Evolutionary conservation across 2,113 vertebrate species (phyloP), one percentile per base, ranked within the genome.

Genomic region (Triplophysa tibetana): DNA sequence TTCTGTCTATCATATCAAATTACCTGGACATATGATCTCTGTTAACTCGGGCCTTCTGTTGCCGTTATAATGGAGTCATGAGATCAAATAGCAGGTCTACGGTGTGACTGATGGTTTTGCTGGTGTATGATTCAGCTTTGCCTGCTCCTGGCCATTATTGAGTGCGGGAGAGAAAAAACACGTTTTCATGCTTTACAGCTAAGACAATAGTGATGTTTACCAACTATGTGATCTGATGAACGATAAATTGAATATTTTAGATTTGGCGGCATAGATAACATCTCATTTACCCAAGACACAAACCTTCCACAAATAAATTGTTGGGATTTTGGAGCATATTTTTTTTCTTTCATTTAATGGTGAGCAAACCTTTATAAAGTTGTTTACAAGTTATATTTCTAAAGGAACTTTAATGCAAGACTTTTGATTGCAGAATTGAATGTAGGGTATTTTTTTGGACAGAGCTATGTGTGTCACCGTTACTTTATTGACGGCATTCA

Each of bases 401-500:
- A 16, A 14, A 58, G 8, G 17, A 58, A 8, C 1, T n/a, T 17
- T 7, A n/a, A 5, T 19, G 17, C 4, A 56, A 56, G 16, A 8
- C 52, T 56, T 13, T 13, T 56, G 52, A 56, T 56, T 56, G 52
- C 17, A 19, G 17, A 56, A 5, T 56, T 6, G 8, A n/a, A 19
- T 58, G 54, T 7, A 3, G 0, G 10, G 9, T 17, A 54, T 1
- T 52, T 2, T 16, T 52, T 38, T 38, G 11, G 29, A 21, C 19
- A 8, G 13, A 56, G 9, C 26, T 29, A 58, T 56, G 54, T 8
- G 19, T 17, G 33, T 74, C 56, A 74, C 8, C 45, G 33, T 74
- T 21, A 74, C 33, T 62, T 38, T 21, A 19, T 24, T 62, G 41
- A 62, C 19, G 12, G 56, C 21, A 74, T 74, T 81, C 43, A 76